These are phyloP conservation scores for Drosophila neocordata DNA, from an alignment of 1,140 invertebrate species.

Conservation along the genomic window DNA sequence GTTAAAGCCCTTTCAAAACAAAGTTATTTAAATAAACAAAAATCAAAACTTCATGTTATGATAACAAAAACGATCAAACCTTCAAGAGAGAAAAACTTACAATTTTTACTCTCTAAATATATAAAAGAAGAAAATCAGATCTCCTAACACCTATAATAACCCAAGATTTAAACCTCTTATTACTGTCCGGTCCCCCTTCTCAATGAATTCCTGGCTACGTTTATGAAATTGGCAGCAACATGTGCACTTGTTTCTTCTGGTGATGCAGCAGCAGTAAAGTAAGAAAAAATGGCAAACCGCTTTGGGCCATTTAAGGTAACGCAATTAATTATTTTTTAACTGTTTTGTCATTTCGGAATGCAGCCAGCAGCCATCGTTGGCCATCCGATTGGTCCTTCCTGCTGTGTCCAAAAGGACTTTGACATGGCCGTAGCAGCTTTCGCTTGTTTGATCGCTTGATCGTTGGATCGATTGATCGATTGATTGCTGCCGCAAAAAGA, in stretches of 20 bases:
- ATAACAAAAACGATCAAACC: too few species aligned
- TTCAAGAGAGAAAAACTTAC: too few species aligned
- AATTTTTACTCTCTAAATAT: too few species aligned
- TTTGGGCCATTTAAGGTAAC: constrained; percentile 82
- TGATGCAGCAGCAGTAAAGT: constrained; percentile 37
- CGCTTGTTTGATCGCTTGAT: constrained; percentile 67
- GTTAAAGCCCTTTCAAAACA: too few species aligned
- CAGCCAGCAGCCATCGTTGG: constrained; percentile 68
- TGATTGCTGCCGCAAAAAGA: constrained; percentile 71
- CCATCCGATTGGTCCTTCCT: constrained; percentile 69
- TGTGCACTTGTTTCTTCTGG: constrained; percentile 58
- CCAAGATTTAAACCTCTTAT: too few species aligned
- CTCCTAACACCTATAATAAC: too few species aligned
- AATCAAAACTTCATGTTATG: too few species aligned
- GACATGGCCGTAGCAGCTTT: constrained; percentile 75
- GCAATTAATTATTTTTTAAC: constrained; percentile 83
- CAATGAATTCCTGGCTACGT: not conserved
- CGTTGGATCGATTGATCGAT: constrained; percentile 81
- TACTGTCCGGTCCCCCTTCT: not conserved
- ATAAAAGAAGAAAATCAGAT: too few species aligned
- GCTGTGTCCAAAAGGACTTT: constrained; percentile 65
- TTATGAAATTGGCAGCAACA: constrained; percentile 25
- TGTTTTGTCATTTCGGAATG: constrained; percentile 83
- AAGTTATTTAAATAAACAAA: too few species aligned
- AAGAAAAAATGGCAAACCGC: constrained; percentile 69